Conservation (phyloP, 2,888 invertebrate species). For the Metacarcinus magister region DNA sequence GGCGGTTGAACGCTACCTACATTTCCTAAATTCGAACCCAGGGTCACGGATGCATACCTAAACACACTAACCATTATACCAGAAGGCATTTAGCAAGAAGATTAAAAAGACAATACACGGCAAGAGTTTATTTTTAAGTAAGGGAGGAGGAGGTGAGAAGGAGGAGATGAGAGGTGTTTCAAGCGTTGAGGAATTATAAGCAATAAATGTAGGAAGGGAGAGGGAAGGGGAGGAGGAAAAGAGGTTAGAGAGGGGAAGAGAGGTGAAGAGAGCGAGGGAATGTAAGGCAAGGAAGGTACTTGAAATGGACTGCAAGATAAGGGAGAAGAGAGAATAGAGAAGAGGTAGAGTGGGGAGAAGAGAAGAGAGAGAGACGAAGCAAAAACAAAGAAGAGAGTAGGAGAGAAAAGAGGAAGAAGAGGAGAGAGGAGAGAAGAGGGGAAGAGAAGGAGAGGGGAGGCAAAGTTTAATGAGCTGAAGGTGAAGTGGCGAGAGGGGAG, state of each 20-base stretch:
- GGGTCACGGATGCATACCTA: not conserved
- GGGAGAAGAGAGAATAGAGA: not conserved
- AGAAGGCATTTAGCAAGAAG: not conserved
- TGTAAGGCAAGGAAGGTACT: too few species aligned
- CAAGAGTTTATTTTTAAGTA: too few species aligned
- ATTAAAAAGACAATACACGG: not conserved
- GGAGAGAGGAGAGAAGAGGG: constrained; percentile 26
- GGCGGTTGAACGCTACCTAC: not conserved
- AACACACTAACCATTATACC: not conserved
- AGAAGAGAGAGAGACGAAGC: not conserved
- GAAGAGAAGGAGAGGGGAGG: not conserved
- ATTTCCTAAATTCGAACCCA: not conserved
- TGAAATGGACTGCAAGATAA: not conserved
- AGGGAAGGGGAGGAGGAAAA: not conserved
- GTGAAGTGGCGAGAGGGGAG: constrained; percentile 26
- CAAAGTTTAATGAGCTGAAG: constrained; percentile 7
- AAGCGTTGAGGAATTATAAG: not conserved
- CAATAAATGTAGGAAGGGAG: not conserved
- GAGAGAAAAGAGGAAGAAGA: not conserved
- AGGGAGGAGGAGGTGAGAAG: too few species aligned
- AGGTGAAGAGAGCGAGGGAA: not conserved
- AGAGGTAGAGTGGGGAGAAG: not conserved
- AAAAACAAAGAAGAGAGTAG: not conserved
- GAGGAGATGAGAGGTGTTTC: too few species aligned
- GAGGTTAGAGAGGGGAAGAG: not conserved